Base-by-base conservation (phyloP, 2,888 invertebrate species). In the Brachyptera risi region DNA sequence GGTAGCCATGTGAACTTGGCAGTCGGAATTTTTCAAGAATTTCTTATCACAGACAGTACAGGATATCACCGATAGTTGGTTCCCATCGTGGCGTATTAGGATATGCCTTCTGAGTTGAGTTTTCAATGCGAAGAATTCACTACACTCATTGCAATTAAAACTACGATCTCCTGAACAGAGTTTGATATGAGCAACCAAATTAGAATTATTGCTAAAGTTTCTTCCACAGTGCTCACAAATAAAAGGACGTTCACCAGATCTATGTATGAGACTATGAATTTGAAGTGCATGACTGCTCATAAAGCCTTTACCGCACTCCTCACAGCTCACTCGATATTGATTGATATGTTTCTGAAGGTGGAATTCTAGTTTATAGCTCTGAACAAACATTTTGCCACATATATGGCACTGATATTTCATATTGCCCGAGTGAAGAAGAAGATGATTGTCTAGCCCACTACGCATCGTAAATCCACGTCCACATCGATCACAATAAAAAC, bases 401-500 rank as follows among this genome's bases (percentile, higher is more conserved):
- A 63, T 37, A 47, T 66, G 66, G 58, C 67, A 67, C 38, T 64
- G 65, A 57, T 58, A 66, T 21, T 58, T 50, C 31, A 42, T 44
- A 17, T 5, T 11, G 3, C 61, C 61, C 13, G 27, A 50, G 54
- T 65, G 65, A 9, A 58, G 21, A 13, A 60, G 56, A 23, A 63
- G 40, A 31, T 63, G 66, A 17, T 61, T 66, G 13, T 62, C 61
- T 19, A 66, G 63, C 44, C 58, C 63, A 11, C 63, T 40, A 63
- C 66, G 67, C 24, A 67, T 61, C 4, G 64, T 51, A 60, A 71
- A 72, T 11, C 64, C 65, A 59, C 65, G 65, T 50, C 65, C 65
- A 66, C 72, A 72, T 40, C 67, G 67, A 42, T 68, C 69, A 66
- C 72, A 72, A 51, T 56, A 64, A 40, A 65, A 68, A 54, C 57